Evolutionary conservation across 2,113 vertebrate species (phyloP), one percentile per base, ranked within the genome.

Genomic region (Petromus typicus): DNA sequence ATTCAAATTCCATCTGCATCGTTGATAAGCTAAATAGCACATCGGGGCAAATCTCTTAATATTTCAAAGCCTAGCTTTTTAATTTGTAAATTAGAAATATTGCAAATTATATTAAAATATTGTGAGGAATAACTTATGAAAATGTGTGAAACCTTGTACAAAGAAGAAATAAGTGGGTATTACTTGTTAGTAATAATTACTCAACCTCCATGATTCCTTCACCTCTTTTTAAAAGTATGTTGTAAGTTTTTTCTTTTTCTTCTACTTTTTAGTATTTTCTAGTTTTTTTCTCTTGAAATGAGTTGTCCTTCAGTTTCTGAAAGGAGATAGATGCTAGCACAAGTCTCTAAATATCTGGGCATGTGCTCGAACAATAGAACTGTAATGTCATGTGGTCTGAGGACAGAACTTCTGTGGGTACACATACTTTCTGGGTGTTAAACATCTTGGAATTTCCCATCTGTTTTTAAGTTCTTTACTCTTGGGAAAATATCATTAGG

Each of bases 391-490:
- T 59, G 76, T 10, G 75, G 43, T 69, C 87, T 34, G 76, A 81
- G 57, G 51, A 27, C 11, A 11, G 34, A 16, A 30, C 45, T 80
- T 95, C 16, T 56, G 30, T 84, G 17, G 25, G 7, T 48, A 18
- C 43, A 79, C 8, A 80, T 83, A 34, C 67, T 88, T 37, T 78
- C n/a, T 45, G 54, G 23, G 22, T 66, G n/a, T 20, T 73, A 25
- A 90, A 34, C 64, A 78, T 84, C 75, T 92, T 78, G 76, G n/a
- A 91, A 85, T 91, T 83, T 61, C 85, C 79, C 37, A 11, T 93
- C 13, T 7, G 56, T 82, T 71, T 22, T 11, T 66, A 76, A 91
- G 66, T 81, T 89, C 32, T 95, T 83, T 86, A 76, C 63, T 81
- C 48, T 86, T 45, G 81, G 88, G 95, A 85, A 90, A 59, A 61